These are phyloP conservation scores for Tympanoctomys barrerae DNA, from an alignment of 2,797 vertebrate species.

Conservation along the genomic window DNA sequence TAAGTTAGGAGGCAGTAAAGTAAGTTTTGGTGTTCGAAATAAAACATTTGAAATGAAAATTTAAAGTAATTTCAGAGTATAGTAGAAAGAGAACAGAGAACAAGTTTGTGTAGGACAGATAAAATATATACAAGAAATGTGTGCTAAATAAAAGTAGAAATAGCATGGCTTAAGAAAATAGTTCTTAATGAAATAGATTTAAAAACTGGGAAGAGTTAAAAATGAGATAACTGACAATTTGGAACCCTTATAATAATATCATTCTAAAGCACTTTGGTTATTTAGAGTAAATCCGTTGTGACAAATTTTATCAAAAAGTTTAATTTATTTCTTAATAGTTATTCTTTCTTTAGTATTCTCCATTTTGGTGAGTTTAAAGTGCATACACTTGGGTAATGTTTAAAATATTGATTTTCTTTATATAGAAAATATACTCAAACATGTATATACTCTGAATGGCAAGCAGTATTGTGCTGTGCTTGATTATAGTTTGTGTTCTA, in stretches of 20 bases:
- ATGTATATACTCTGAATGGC: background rate
- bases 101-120: background rate
- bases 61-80: slow-evolving; percentile 10
- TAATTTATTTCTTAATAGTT: background rate
- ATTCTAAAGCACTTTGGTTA: background rate
- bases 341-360: background rate
- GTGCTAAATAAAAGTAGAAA: background rate
- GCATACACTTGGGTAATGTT: background rate
- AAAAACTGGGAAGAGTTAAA: background rate
- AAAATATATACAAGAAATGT: background rate
- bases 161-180: background rate
- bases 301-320: slow-evolving; percentile 25
- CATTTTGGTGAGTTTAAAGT: background rate
- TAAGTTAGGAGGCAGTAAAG: background rate
- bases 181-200: background rate
- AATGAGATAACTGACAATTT: background rate
- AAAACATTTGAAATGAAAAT: slow-evolving; percentile 21
- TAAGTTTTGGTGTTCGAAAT: background rate
- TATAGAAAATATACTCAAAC: background rate
- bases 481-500: slow-evolving; percentile 32
- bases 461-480: background rate
- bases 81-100: background rate
- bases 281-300: background rate
- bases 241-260: background rate
- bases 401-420: background rate